phyloP scores from a whole-genome alignment of 2,888 invertebrate species.

The Encarsia formosa region DNA sequence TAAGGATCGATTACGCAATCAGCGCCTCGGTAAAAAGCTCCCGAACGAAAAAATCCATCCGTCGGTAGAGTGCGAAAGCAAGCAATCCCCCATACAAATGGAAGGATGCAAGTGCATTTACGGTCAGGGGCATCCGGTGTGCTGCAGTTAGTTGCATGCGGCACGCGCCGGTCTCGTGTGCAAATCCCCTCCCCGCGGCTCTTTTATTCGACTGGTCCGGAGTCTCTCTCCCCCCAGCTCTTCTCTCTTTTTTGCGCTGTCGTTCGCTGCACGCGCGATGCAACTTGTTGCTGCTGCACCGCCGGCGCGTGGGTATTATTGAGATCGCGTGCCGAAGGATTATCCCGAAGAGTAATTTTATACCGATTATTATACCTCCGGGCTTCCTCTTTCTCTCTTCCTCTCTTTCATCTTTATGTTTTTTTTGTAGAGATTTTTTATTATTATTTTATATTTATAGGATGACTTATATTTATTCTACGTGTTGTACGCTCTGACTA shows the following conservation, averaged over 20 bases:
- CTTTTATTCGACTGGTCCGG: not conserved
- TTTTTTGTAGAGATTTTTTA: too few species aligned
- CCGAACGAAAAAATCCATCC: too few species aligned
- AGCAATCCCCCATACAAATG: too few species aligned
- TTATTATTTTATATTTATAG: too few species aligned
- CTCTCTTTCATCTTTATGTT: too few species aligned
- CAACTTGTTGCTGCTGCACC: not conserved
- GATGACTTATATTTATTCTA: too few species aligned
- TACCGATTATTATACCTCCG: slow-evolving; percentile 5
- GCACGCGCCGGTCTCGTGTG: slow-evolving; percentile 49
- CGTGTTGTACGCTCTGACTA: too few species aligned
- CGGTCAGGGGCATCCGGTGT: not conserved
- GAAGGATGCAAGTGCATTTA: slow-evolving; percentile 11
- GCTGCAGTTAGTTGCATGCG: slow-evolving; percentile 40
- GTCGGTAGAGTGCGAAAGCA: too few species aligned
- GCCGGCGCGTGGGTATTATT: not conserved
- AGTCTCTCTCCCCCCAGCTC: not conserved
- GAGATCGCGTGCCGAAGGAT: slow-evolving; percentile 11
- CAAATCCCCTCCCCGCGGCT: not conserved
- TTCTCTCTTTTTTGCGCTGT: not conserved
- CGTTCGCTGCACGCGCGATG: not conserved
- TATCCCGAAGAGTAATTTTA: not conserved
- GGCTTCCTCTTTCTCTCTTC: not conserved
- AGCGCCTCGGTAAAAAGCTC: too few species aligned
- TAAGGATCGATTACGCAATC: too few species aligned